Conservation (phyloP, 2,113 vertebrate species). For the Aspidoscelis tigris region DNA sequence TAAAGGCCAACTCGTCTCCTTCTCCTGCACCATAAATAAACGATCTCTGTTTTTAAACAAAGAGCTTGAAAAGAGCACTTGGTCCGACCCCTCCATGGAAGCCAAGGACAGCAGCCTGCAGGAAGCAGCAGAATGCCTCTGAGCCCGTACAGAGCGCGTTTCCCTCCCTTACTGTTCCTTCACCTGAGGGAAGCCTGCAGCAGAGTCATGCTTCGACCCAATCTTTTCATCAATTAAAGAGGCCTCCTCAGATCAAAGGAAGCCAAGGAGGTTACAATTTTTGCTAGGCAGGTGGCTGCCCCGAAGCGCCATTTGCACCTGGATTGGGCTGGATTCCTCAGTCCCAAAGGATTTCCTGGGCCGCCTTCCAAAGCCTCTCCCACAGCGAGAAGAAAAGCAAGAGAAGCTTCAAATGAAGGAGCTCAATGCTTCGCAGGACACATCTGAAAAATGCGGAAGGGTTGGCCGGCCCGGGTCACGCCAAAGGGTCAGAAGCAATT, state of each 20-base stretch:
- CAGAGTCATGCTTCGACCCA: not conserved
- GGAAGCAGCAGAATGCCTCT: not conserved
- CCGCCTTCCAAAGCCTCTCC: not conserved
- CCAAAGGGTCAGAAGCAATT: not conserved
- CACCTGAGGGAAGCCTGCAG: not conserved
- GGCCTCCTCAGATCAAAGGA: constrained; percentile 10
- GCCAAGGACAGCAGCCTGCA: not conserved
- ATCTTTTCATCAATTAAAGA: not conserved
- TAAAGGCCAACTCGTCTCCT: no score
- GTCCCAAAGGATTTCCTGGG: constrained; percentile 24
- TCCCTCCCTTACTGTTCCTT: not conserved
- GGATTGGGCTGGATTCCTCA: not conserved
- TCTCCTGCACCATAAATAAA: no score
- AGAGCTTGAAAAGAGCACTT: no score
- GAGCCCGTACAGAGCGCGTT: constrained; percentile 15
- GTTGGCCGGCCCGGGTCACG: not conserved
- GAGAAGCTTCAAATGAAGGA: not conserved
- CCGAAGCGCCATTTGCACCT: constrained; percentile 9
- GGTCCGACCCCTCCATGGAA: not conserved
- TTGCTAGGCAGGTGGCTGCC: constrained; percentile 28
- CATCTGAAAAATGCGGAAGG: not conserved
- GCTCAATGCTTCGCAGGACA: not conserved
- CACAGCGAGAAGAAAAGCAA: not conserved
- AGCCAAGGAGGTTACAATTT: constrained; percentile 13
- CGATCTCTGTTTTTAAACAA: no score